Evolutionary conservation across 2,888 invertebrate genomes (phyloP), one percentile per base, ranked within the genome.

Genomic region (Drosophila putrida): DNA sequence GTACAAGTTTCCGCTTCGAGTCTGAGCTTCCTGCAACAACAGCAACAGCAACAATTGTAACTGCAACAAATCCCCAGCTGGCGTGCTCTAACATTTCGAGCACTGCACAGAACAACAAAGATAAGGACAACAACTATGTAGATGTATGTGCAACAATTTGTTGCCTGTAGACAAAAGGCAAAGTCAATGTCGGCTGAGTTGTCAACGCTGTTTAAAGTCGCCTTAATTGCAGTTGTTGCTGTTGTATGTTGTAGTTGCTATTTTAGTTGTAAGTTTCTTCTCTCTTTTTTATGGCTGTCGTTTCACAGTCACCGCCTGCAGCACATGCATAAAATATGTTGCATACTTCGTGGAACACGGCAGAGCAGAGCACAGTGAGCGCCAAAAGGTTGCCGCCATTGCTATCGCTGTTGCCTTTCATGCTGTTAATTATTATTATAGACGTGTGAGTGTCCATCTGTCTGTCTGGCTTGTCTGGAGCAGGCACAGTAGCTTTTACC

Each of bases 371-470:
- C 49, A 46, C 60, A 61, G 66, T 46, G 43, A 54, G 28, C 57
- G 65, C 49, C 62, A 47, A 63, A 61, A 62, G 72, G 64, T 47
- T 67, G 36, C 54, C 55, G 10, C 28, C 31, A 20, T 28, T 33
- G 57, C 47, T 50, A 39, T 28, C 28, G 53, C 25, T 38, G 55
- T 62, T 78, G 77, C 69, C 80, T 84, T 87, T 80, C 82, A 88
- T 83, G 86, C 90, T 89, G 90, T 90, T 90, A 90, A 90, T 90
- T 90, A 90, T 90, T 90, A 89, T 90, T 89, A 89, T 89, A 84
- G 90, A 88, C 90, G 89, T 90, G 88, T 88, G 90, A 80, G 82
- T 67, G 78, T 82, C 71, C 73, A 72, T 55, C 65, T 77, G 74
- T 55, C 65, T 77, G 74, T 61, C 68, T 55, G 71, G 54, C 36